Base-by-base conservation (phyloP, 1,140 invertebrate species). In the Euura saliciscinereae region DNA sequence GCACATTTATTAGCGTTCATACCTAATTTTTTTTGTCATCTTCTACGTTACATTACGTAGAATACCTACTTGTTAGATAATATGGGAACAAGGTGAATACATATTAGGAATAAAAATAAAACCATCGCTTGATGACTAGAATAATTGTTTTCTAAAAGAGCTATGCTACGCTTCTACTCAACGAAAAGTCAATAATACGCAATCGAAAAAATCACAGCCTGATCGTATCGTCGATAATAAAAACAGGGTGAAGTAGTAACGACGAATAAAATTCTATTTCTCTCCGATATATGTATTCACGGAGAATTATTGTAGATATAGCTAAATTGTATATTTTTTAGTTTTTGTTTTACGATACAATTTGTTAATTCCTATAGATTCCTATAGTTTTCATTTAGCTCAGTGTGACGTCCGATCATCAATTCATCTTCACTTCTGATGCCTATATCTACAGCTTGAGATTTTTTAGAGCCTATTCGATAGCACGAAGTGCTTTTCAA, bases 381-480 rank as follows among this genome's bases (percentile, higher is more conserved):
- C 13, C 3, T 59, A 59, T 64, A 44, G 68, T 71, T 68, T 75
- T 75, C 67, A 72, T 72, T 72, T 75, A 72, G 73, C 73, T 73
- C 73, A 73, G 69, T 73, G 73, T 73, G 69, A 68, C 73, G 51
- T 68, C 73, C 67, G 51, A 71, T 68, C 70, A 74, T 71, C 66
- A 45, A 59, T 64, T 74, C 70, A 71, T 74, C 66, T 28, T 28
- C 68, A 74, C 51, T 68, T 73, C 73, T 11, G 11, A 67, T 67
- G 13, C 10, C 10, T 28, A 28, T 59, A 59, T 51, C 51, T 59
- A 59, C 51, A 59, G 51, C 51, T 59, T 8, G 51, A 59, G 13
- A 59, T 59, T 59, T 59, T 28, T 28, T 28, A 28, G 28, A 28
- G 28, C 28, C 28, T 28, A 28, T 28, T 28, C 28, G 28, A 28